Percentiles rank a stretch among this genome's conserved stretches.
These are phyloP conservation scores for Pseudomugil gertrudae DNA, from an alignment of 2,797 vertebrate genomes.

Conservation along the genomic window DNA sequence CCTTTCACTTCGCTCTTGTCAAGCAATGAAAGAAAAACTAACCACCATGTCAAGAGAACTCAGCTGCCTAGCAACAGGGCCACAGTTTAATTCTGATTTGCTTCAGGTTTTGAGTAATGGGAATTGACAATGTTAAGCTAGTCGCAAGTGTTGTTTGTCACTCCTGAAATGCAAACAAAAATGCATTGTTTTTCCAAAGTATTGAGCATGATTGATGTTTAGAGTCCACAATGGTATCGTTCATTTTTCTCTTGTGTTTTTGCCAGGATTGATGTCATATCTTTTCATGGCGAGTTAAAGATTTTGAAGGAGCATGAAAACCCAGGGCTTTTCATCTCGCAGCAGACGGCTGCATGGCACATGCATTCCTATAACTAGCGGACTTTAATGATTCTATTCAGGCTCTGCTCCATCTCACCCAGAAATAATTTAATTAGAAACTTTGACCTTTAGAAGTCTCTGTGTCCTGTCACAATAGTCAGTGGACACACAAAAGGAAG, in stretches of 20 bases:
- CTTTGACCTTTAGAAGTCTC: slow-evolving; percentile 79
- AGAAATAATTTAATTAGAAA: slow-evolving; percentile 94
- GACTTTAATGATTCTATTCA: slow-evolving; percentile 92
- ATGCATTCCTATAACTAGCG: slow-evolving; percentile 83
- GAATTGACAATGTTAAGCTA: slow-evolving; percentile 98
- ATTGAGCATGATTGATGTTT: slow-evolving; percentile 93
- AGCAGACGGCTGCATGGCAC: slow-evolving; percentile 79
- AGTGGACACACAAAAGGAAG: slow-evolving; percentile 79
- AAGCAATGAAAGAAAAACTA: slow-evolving; percentile 99
- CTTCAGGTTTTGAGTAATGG: slow-evolving; percentile 98
- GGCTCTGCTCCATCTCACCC: slow-evolving; percentile 84
- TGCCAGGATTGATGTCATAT: slow-evolving; percentile 96
- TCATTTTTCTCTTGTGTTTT: slow-evolving; percentile 94
- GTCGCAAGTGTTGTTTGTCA: slow-evolving; percentile 99
- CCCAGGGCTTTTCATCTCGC: slow-evolving; percentile 86
- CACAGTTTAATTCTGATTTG: slow-evolving; percentile 99
- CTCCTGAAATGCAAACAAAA: slow-evolving; percentile 99
- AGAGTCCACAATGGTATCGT: slow-evolving; percentile 95
- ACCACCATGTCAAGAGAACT: slow-evolving; percentile 99
- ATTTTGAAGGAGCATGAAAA: slow-evolving; percentile 89
- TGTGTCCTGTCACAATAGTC: slow-evolving; percentile 81
- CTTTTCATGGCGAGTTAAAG: slow-evolving; percentile 97
- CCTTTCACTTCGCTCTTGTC: slow-evolving; percentile 99
- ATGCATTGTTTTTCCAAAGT: slow-evolving; percentile 94
- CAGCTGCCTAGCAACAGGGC: slow-evolving; percentile 98